These are phyloP conservation scores for Dynastes grantii DNA, from an alignment of 2,888 invertebrate genomes.

Conservation along the genomic window DNA sequence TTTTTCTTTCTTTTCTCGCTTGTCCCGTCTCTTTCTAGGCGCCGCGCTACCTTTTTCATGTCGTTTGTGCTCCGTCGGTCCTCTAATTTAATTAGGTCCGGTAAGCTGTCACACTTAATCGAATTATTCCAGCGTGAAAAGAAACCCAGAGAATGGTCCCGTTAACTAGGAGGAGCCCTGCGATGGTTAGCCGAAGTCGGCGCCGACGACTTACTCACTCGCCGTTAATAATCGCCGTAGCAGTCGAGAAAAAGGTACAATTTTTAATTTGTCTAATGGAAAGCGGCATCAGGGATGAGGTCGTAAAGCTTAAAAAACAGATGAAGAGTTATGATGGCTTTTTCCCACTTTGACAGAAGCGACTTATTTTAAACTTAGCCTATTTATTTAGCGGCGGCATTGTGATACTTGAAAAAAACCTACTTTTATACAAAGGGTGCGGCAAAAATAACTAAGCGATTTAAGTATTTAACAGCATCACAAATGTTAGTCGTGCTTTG, in stretches of 20 bases:
- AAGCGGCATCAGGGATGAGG: neutral
- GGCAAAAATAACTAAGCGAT: too few species aligned
- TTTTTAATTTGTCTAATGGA: constrained; percentile 37
- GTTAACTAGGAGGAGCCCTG: constrained; percentile 11
- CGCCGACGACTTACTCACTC: constrained; percentile 11
- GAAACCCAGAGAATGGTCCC: constrained; percentile 28
- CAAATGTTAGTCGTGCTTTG: too few species aligned
- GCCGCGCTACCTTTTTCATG: constrained; percentile 5
- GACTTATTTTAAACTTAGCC: neutral
- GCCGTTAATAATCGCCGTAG: constrained; percentile 10
- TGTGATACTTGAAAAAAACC: neutral
- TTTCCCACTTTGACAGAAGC: neutral
- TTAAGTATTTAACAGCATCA: too few species aligned
- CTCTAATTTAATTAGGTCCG: constrained; percentile 31
- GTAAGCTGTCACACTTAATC: constrained; percentile 40
- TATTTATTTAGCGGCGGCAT: neutral
- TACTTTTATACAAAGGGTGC: too few species aligned
- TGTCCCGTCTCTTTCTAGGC: neutral
- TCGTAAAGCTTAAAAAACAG: neutral
- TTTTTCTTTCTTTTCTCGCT: constrained; percentile 2
- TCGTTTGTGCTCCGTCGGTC: constrained; percentile 23
- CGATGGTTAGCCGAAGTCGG: neutral
- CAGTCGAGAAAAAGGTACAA: constrained; percentile 19
- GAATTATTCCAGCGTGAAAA: constrained; percentile 39
- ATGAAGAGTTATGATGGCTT: constrained; percentile 4